Base-by-base conservation (phyloP, 1,140 invertebrate species). In the Lordiphosa clarofinis region DNA sequence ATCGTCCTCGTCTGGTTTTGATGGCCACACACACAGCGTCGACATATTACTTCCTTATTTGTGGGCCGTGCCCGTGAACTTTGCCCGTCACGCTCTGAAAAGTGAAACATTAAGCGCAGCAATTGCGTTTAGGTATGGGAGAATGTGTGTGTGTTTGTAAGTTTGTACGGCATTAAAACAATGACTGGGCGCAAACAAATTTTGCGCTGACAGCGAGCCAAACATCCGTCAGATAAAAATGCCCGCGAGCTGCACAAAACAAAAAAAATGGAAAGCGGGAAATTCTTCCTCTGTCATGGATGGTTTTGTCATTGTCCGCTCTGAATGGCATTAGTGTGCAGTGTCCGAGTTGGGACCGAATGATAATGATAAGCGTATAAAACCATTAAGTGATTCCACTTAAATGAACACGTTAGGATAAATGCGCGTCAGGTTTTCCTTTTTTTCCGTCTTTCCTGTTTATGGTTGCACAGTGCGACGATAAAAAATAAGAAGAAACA, bases 11-110 rank as follows among this genome's bases (percentile, higher is more conserved):
- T 82, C 76, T 82, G 76, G 40, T 35, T 73, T 76, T 73, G 76
- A 82, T 82, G 63, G 56, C 64, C 59, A 38, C 49, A 53, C 44
- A 66, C 28, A 31, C 28, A 31, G 55, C 64, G 67, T 59, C 76
- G 76, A 82, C 76, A 82, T 82, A 82, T 82, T 82, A 84, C 78
- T 82, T 82, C 76, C 76, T 82, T 82, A 84, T 82, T 82, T 82
- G 78, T 82, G 78, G 78, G 78, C 71, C 43, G 46, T 49, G 52
- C 55, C 39, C 55, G 37, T 36, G 67, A 76, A 67, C 75, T 81
- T 72, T 82, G 55, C 76, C 49, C 43, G 59, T 61, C 57, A 58
- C 56, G 65, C 60, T 56, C 39, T 61, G 40, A 61, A 76, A 75
- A 82, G 53, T 59, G 63, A 81, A 82, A 76, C 72, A 76, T 76